A percentile compares a stretch with the other conserved stretches of the same genome.
These are phyloP conservation scores for Cebidichthys violaceus DNA, from an alignment of 2,113 vertebrate genomes.

Conservation along the genomic window DNA sequence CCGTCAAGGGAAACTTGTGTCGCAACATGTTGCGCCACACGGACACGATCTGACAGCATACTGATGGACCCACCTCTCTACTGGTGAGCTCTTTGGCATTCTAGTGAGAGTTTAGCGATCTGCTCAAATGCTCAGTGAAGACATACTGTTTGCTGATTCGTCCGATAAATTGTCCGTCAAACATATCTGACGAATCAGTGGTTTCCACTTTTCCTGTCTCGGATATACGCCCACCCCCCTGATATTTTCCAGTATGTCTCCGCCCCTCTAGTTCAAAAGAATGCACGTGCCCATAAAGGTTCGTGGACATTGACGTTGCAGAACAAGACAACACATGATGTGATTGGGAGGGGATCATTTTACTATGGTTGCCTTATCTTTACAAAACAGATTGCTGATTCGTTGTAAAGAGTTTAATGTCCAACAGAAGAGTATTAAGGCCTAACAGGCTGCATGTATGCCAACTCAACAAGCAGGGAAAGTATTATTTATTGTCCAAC, in stretches of 20 bases:
- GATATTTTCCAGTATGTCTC: constrained; percentile 67
- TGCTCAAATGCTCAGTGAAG: accelerated
- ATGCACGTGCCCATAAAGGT: background rate
- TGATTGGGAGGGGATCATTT: background rate
- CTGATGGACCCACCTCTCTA: accelerated
- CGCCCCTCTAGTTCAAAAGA: constrained; percentile 16
- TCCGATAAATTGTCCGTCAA: constrained; percentile 28
- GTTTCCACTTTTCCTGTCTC: background rate
- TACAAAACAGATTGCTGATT: background rate
- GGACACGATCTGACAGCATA: background rate
- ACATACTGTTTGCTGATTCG: constrained; percentile 1
- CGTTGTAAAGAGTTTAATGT: background rate
- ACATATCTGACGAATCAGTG: background rate
- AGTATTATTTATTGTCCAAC: background rate
- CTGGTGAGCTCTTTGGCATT: background rate
- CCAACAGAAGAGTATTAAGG: background rate
- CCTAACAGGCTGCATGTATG: background rate
- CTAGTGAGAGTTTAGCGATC: background rate
- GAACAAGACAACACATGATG: background rate
- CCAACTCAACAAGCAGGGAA: background rate
- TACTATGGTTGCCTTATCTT: background rate
- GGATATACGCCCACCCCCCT: background rate
- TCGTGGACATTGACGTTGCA: background rate
- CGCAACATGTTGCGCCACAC: background rate
- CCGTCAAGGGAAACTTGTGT: constrained; percentile 50